Conservation (phyloP, 2,797 vertebrate genomes). For the Ptychadena robeensis region DNA sequence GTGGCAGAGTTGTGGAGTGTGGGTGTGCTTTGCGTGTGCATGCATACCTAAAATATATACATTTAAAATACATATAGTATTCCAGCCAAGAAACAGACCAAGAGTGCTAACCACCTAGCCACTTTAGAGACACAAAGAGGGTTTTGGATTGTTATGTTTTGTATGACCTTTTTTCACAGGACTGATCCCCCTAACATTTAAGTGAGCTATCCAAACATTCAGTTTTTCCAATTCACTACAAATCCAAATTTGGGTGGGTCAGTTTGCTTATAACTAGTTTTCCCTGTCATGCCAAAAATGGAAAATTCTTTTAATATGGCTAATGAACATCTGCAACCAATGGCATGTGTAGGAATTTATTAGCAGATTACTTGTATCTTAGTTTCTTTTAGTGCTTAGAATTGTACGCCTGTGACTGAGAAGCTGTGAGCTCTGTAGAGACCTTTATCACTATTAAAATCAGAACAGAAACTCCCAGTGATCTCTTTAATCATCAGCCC, state of each 20-base stretch:
- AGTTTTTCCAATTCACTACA: neutral
- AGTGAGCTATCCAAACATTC: no score
- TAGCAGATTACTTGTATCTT: neutral
- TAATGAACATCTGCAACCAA: neutral
- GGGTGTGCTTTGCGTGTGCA: no score
- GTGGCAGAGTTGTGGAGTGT: no score
- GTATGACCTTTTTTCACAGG: no score
- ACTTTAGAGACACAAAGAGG: no score
- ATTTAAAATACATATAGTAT: no score
- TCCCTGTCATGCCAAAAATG: neutral
- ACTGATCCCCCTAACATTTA: no score
- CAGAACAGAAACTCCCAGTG: slow-evolving; percentile 61
- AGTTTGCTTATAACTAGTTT: neutral
- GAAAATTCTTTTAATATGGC: neutral
- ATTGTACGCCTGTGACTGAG: neutral
- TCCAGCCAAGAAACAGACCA: no score
- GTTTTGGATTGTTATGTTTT: no score
- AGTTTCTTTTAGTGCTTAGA: neutral
- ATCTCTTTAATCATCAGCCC: slow-evolving; percentile 67
- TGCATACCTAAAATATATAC: no score
- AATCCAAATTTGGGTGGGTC: neutral
- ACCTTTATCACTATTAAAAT: slow-evolving; percentile 64
- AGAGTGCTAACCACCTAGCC: no score
- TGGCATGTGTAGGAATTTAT: neutral
- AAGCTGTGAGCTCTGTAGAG: neutral